Evolutionary conservation across 2,797 vertebrate species (phyloP).

Genomic region (Diglossa cyanea): DNA sequence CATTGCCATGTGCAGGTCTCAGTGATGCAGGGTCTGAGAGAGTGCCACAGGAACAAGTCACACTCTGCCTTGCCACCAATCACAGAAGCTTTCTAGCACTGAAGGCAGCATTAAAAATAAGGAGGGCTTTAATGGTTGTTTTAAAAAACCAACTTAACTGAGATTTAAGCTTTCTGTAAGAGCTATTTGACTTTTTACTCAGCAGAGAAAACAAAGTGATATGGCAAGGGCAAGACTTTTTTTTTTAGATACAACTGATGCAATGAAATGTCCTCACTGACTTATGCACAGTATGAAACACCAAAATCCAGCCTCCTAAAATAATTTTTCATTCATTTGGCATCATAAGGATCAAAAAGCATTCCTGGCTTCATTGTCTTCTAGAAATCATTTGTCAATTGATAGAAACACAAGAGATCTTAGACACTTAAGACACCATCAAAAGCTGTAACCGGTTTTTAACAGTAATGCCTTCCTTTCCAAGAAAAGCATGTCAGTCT

Average conservation of each 20-base stretch:
- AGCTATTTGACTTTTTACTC: not conserved
- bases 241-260: not conserved
- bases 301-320: not conserved
- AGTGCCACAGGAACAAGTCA: not conserved
- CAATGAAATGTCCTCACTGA: not conserved
- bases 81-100: not conserved
- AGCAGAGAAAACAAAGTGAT: not conserved
- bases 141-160: too few species aligned
- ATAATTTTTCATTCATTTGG: not conserved
- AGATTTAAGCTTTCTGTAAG: not conserved
- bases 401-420: not conserved
- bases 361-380: not conserved
- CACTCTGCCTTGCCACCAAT: not conserved
- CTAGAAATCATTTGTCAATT: not conserved
- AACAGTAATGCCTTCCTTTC: not conserved
- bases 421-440: not conserved
- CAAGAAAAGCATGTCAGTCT: not conserved
- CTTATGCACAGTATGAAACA: not conserved
- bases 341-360: not conserved
- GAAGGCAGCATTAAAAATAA: not conserved
- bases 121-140: not conserved
- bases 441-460: not conserved
- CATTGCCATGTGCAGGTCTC: not conserved
- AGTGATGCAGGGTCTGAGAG: not conserved
- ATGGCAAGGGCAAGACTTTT: not conserved